These are phyloP conservation scores for Aleiodes alternator DNA, from an alignment of 2,888 invertebrate genomes.

Conservation along the genomic window DNA sequence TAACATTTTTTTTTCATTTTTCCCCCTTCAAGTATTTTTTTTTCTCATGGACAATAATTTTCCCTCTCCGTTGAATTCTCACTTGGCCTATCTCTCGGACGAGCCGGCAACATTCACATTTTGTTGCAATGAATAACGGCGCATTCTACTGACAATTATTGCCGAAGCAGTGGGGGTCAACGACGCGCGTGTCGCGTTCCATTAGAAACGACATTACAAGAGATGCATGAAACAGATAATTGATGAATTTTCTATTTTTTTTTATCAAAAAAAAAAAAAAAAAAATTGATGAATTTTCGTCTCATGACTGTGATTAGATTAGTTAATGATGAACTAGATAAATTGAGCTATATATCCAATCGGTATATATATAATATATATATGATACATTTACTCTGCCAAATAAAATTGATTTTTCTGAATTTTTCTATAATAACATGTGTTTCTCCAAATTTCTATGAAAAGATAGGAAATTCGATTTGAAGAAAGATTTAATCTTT, in stretches of 20 bases:
- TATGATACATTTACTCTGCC: too few relatives aligned
- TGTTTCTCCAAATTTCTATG: too few relatives aligned
- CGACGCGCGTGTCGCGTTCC: slow-evolving; percentile 39
- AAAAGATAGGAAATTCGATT: too few relatives aligned
- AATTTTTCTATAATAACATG: too few relatives aligned
- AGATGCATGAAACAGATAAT: slow-evolving; percentile 23
- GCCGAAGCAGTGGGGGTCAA: slow-evolving; percentile 27
- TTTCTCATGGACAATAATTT: slow-evolving; percentile 33
- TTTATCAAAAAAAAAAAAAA: neutral
- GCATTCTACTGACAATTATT: slow-evolving; percentile 45
- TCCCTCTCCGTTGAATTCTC: slow-evolving; percentile 33
- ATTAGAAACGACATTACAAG: slow-evolving; percentile 20
- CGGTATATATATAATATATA: too few relatives aligned
- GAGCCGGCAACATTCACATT: slow-evolving; percentile 42
- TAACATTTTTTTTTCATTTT: slow-evolving; percentile 11
- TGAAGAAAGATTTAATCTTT: too few relatives aligned
- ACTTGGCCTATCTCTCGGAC: slow-evolving; percentile 25
- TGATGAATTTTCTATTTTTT: slow-evolving; percentile 14
- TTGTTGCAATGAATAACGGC: slow-evolving; percentile 45
- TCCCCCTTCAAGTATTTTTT: neutral
- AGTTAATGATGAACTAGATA: too few relatives aligned
- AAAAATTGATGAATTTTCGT: too few relatives aligned
- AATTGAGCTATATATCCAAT: too few relatives aligned
- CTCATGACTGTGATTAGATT: too few relatives aligned
- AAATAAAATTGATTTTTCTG: too few relatives aligned